Evolutionary conservation across 1,140 invertebrate species (phyloP).

Genomic region (Laodelphax striatellus): DNA sequence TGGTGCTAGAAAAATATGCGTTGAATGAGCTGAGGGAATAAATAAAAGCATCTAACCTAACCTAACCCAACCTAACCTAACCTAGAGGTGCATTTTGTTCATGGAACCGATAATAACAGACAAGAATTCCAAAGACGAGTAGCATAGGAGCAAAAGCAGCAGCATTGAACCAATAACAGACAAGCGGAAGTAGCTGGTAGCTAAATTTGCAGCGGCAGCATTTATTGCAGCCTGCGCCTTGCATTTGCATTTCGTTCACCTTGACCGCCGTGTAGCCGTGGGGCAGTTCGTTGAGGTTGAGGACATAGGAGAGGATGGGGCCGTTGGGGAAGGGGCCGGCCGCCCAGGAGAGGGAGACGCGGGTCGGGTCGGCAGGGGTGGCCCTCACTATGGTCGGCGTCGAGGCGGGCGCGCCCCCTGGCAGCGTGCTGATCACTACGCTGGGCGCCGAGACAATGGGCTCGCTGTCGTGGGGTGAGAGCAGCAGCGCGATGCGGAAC

Average conservation of each 20-base stretch:
- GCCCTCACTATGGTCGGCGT: conserved; percentile 58
- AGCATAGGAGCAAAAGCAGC: too few relatives aligned
- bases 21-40: too few relatives aligned
- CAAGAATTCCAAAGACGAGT: too few relatives aligned
- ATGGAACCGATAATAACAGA: too few relatives aligned
- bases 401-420: conserved; percentile 58
- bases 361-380: conserved; percentile 66
- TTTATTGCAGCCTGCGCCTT: too few relatives aligned
- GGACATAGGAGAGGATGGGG: conserved; percentile 70
- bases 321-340: conserved; percentile 78
- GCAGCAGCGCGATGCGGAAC: conserved; percentile 68
- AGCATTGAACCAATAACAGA: too few relatives aligned
- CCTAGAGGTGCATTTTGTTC: too few relatives aligned
- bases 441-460: conserved; percentile 68
- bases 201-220: too few relatives aligned
- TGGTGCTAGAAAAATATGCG: too few relatives aligned
- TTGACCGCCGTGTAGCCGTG: conserved; percentile 51
- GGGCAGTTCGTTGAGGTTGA: conserved; percentile 46
- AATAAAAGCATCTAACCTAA: too few relatives aligned
- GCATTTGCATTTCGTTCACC: conserved; percentile 30
- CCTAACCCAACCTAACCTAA: too few relatives aligned
- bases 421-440: conserved; percentile 64
- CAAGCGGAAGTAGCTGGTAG: too few relatives aligned
- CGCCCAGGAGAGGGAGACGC: conserved; percentile 78
- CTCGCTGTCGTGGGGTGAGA: conserved; percentile 48